Percentiles rank a stretch among this genome's conserved stretches.
These are phyloP conservation scores for Megalops atlanticus DNA, from an alignment of 2,113 vertebrate species.

Conservation along the genomic window DNA sequence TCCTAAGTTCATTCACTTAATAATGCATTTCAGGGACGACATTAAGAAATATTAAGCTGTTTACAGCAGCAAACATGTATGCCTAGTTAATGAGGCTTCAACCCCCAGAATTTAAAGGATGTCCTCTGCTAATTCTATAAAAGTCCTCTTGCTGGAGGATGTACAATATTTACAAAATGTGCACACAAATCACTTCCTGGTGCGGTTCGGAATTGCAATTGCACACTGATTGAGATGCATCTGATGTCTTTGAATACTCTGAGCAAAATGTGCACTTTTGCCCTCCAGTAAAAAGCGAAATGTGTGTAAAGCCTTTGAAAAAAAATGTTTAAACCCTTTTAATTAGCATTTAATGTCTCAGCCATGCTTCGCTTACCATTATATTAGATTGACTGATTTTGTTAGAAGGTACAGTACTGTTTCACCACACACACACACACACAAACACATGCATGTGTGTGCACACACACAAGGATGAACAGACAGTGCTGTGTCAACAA, in stretches of 20 bases:
- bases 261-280: slow-evolving; percentile 21
- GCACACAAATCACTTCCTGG: slow-evolving; percentile 29
- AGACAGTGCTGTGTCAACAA: slow-evolving; percentile 15
- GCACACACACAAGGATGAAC: slow-evolving; percentile 14
- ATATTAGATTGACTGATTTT: neutral
- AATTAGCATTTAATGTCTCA: slow-evolving; percentile 31
- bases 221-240: slow-evolving; percentile 7
- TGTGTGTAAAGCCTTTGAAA: slow-evolving; percentile 20
- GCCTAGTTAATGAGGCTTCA: slow-evolving; percentile 59
- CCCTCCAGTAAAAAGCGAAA: slow-evolving; percentile 25
- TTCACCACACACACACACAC: neutral
- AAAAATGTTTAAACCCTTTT: slow-evolving; percentile 27
- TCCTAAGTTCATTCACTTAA: slow-evolving; percentile 59
- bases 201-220: neutral
- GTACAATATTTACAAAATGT: slow-evolving; percentile 30
- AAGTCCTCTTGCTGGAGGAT: slow-evolving; percentile 29
- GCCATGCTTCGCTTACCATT: slow-evolving; percentile 21
- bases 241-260: neutral
- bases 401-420: neutral
- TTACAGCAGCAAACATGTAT: slow-evolving; percentile 59
- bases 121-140: slow-evolving; percentile 39
- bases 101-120: slow-evolving; percentile 44
- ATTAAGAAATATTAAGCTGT: slow-evolving; percentile 70
- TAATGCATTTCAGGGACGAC: slow-evolving; percentile 49
- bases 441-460: neutral